Base-by-base conservation (phyloP, 2,113 vertebrate species). In the Mormoops blainvillei region DNA sequence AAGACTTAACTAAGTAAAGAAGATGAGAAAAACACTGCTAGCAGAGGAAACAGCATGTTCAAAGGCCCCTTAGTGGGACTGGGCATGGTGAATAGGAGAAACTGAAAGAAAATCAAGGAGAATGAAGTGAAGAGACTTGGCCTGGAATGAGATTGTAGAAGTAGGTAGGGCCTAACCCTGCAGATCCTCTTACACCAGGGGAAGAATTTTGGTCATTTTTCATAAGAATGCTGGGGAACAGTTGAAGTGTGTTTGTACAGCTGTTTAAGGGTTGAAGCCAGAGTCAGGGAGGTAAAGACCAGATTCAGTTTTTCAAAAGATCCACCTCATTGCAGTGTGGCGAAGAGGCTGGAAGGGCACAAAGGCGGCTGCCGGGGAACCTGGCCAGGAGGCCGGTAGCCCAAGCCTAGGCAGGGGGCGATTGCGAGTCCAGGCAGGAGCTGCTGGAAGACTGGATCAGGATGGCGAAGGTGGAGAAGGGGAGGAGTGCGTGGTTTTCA, bases 301-400 rank as follows among this genome's bases (percentile, higher is more conserved):
- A 56, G 2, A 28, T 71, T 78, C 73, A 24, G 52, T 36, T 68
- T 89, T n/a, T 48, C 14, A 9, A 58, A 58, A 74, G 22, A 43
- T 58, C 3, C 7, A 0, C 7, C 13, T 76, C n/a, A 18, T 0
- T 52, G 11, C 15, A 31, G 18, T 18, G 41, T 22, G 20, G 16
- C 61, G 48, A 65, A 61, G 19, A 67, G 22, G 14, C 38, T n/a
- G n/a, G 28, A 52, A 67, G 26, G 13, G 11, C 90, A 43, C 3
- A 26, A 73, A 28, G 71, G 22, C 4, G 36, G 52, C 22, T n/a
- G 13, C 31, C 65, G 28, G 19, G 48, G 52, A 92, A 18, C 0
- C 31, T 52, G 16, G 2, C 28, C 13, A 14, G 36, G 19, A 68
- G 73, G 0, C 9, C 74, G 36, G 26, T 14, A 28, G 6, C 14